phyloP scores from a whole-genome alignment of 2,888 invertebrate genomes.

The Acanthoscelides obtectus region DNA sequence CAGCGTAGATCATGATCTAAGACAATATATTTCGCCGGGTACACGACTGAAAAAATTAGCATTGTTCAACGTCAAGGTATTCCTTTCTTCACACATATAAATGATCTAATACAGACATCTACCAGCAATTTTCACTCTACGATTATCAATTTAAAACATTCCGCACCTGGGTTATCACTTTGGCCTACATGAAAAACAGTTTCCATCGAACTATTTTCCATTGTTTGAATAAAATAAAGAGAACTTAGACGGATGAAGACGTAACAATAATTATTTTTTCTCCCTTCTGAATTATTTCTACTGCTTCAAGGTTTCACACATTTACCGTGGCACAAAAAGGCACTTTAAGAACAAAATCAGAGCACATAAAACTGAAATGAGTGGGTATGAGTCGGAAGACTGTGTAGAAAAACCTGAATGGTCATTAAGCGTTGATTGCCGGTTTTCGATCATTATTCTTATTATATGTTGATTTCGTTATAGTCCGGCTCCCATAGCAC shows the following conservation, averaged over 20 bases:
- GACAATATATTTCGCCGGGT: too few relatives aligned
- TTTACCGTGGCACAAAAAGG: conserved; percentile 9
- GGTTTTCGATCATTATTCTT: background rate
- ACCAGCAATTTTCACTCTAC: background rate
- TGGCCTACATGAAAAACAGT: background rate
- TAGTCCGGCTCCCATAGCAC: too few relatives aligned
- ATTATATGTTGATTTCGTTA: background rate
- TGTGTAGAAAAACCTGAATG: conserved; percentile 5
- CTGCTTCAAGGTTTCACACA: conserved; percentile 7
- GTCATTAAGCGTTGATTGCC: background rate
- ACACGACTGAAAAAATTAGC: background rate
- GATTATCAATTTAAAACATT: background rate
- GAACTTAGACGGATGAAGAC: background rate
- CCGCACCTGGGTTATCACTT: background rate
- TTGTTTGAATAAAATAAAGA: background rate
- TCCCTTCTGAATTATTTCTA: background rate
- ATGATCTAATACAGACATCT: background rate
- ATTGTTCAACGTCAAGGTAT: background rate
- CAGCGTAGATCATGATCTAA: too few relatives aligned
- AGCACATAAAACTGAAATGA: conserved; percentile 4
- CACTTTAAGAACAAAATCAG: conserved; percentile 10
- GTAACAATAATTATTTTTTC: background rate
- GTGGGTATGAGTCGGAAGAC: background rate
- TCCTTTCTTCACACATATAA: background rate
- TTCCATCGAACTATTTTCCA: background rate